A percentile compares a stretch with the other conserved stretches of the same genome.
These are phyloP conservation scores for Scarus forsteni DNA, from an alignment of 2,797 vertebrate genomes.

Conservation along the genomic window DNA sequence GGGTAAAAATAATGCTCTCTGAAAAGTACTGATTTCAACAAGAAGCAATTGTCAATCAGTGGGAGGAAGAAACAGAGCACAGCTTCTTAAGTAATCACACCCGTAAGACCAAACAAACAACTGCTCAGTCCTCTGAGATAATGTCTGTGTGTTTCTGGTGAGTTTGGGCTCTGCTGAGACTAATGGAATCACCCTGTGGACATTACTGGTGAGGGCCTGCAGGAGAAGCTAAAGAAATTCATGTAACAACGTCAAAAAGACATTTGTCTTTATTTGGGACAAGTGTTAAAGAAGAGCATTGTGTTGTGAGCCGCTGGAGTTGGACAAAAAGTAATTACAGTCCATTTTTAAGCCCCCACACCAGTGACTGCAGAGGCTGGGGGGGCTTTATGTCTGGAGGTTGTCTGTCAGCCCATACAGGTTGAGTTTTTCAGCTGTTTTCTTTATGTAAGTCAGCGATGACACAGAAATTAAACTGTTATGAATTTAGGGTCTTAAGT, in stretches of 20 bases:
- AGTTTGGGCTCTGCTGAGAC: constrained; percentile 19
- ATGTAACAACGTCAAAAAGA: constrained; percentile 5
- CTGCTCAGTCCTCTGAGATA: constrained; percentile 10
- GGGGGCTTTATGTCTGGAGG: no score
- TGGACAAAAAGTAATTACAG: no score
- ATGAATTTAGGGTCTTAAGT: no score
- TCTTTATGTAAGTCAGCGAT: no score
- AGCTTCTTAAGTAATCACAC: not conserved
- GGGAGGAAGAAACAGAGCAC: not conserved
- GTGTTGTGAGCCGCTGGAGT: no score
- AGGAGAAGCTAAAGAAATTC: constrained; percentile 19
- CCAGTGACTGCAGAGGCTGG: no score
- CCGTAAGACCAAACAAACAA: constrained; percentile 25
- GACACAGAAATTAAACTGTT: no score
- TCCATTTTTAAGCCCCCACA: no score
- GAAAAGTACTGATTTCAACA: not conserved
- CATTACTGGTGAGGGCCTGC: constrained; percentile 8
- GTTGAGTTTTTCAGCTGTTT: no score
- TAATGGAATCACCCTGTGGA: not conserved
- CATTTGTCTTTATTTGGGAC: not conserved
- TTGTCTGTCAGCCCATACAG: no score
- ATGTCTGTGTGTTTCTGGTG: constrained; percentile 8
- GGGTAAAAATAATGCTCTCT: not conserved
- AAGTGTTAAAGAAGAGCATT: not conserved
- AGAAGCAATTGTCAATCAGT: not conserved